Evolutionary conservation across 2,113 vertebrate genomes (phyloP).

Genomic region (Heterochromis multidens): DNA sequence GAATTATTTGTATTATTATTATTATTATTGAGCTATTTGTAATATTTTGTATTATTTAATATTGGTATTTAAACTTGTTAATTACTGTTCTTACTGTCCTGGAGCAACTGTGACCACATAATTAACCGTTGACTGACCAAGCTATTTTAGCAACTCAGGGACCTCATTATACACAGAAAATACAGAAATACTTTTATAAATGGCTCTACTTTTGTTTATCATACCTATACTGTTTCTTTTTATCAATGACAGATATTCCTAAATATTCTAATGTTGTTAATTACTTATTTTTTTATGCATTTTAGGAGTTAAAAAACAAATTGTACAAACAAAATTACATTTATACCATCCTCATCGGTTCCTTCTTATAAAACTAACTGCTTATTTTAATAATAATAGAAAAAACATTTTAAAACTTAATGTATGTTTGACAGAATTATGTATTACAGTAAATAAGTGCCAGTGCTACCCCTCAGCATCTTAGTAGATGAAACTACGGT

Average conservation of each 20-base stretch:
- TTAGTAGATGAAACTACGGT: too few relatives aligned
- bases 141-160: too few relatives aligned
- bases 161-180: too few relatives aligned
- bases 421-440: not conserved
- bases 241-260: not conserved
- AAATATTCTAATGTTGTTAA: not conserved
- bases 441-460: not conserved
- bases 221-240: not conserved
- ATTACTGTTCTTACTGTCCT: too few relatives aligned
- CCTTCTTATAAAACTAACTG: not conserved
- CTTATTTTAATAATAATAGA: not conserved
- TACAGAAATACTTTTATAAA: too few relatives aligned
- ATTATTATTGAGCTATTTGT: too few relatives aligned
- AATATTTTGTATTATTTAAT: too few relatives aligned
- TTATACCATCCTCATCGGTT: not conserved
- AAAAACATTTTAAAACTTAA: fast-evolving
- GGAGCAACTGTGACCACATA: too few relatives aligned
- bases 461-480: too few relatives aligned
- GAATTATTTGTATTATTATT: too few relatives aligned
- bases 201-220: not conserved
- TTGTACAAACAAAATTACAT: not conserved
- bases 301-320: not conserved
- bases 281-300: not conserved
- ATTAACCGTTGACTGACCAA: too few relatives aligned
- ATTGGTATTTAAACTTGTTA: too few relatives aligned